These are phyloP conservation scores for Denticeps clupeoides DNA, from an alignment of 2,797 vertebrate genomes.

Conservation along the genomic window DNA sequence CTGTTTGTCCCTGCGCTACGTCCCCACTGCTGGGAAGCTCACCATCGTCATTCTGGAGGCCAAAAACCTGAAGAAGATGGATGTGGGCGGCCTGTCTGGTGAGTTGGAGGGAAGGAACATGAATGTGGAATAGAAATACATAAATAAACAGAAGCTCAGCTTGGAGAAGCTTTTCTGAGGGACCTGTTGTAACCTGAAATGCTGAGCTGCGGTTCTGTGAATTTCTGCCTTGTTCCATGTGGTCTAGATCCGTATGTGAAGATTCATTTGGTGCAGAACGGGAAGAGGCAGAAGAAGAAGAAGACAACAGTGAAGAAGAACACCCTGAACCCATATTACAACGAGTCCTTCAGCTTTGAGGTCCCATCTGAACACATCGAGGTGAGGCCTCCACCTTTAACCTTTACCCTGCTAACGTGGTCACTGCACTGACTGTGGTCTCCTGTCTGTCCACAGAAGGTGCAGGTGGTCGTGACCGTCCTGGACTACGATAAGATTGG, in stretches of 20 bases:
- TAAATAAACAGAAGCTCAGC: background rate
- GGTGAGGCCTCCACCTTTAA: slow-evolving; percentile 54
- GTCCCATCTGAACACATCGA: slow-evolving; percentile 93
- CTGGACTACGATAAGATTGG: slow-evolving; percentile 99
- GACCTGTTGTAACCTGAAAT: no score
- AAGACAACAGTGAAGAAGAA: slow-evolving; percentile 98
- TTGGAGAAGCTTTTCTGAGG: background rate
- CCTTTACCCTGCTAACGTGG: no score
- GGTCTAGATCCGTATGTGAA: slow-evolving; percentile 39
- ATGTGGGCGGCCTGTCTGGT: slow-evolving; percentile 95
- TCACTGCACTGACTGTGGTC: no score
- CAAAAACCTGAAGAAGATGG: slow-evolving; percentile 99
- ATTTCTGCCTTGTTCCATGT: no score
- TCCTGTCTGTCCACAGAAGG: slow-evolving; percentile 82
- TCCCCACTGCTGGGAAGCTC: slow-evolving; percentile 92
- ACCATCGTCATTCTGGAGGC: slow-evolving; percentile 92
- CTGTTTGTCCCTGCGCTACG: slow-evolving; percentile 93
- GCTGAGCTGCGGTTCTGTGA: no score
- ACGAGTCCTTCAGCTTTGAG: slow-evolving; percentile 98
- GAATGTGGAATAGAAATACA: no score
- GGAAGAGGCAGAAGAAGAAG: slow-evolving; percentile 97
- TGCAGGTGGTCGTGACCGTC: slow-evolving; percentile 92
- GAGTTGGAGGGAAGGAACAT: slow-evolving; percentile 13
- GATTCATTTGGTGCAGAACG: slow-evolving; percentile 96
- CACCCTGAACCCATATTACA: slow-evolving; percentile 97